phyloP scores from a whole-genome alignment of 1,140 invertebrate species.

The Lepidotrigona ventralis region DNA sequence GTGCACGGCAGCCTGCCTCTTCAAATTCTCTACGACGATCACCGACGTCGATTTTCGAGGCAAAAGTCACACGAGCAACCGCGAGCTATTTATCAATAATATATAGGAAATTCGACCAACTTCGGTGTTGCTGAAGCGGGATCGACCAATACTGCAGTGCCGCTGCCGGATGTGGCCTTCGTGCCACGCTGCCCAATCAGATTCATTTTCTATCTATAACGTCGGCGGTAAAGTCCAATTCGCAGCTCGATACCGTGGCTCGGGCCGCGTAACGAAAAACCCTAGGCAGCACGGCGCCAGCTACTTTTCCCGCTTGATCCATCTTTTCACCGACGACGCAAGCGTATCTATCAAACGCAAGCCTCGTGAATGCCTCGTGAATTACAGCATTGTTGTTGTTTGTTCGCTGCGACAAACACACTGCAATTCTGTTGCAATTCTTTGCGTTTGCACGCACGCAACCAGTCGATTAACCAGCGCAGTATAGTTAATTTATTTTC shows the following conservation, averaged over 20 bases:
- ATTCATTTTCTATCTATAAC: conserved; percentile 53
- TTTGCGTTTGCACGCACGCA: no score
- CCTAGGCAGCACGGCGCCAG: not conserved
- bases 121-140: conserved; percentile 61
- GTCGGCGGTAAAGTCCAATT: conserved; percentile 58
- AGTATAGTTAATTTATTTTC: not conserved
- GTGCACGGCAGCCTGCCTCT: conserved; percentile 13
- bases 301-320: conserved; percentile 41
- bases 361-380: not conserved
- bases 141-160: conserved; percentile 71
- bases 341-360: not conserved
- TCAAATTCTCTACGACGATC: conserved; percentile 27
- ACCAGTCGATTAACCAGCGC: no score
- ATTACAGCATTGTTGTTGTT: not conserved
- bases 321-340: no score
- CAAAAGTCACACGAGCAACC: conserved; percentile 58
- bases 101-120: conserved; percentile 65
- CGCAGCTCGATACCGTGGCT: conserved; percentile 41
- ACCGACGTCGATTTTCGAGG: conserved; percentile 46
- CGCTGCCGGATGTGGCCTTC: conserved; percentile 70
- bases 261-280: conserved; percentile 15
- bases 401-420: not conserved
- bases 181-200: conserved; percentile 64
- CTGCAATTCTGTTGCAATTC: not conserved
- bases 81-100: conserved; percentile 68